Evolutionary conservation across 2,888 invertebrate species (phyloP).

Genomic region (Terebella lapidaria): DNA sequence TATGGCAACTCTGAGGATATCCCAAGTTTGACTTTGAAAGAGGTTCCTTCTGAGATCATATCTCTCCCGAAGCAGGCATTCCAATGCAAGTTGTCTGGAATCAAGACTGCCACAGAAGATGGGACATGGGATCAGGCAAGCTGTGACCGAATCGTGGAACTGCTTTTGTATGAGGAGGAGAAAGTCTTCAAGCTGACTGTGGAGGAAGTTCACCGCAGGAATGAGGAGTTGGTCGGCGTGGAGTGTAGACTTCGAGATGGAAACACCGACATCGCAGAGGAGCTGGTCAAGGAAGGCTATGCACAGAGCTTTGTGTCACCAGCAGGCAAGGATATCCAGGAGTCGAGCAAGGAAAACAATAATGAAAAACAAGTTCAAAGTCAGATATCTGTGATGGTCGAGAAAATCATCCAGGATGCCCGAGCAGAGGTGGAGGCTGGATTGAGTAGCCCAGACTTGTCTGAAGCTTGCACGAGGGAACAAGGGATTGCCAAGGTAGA

Average conservation of each 20-base stretch:
- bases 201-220: background rate
- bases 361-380: too few species aligned
- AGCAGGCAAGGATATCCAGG: background rate
- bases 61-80: slow-evolving; percentile 3
- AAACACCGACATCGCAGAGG: background rate
- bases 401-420: background rate
- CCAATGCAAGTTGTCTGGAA: background rate
- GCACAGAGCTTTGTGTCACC: background rate
- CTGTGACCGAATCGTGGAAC: slow-evolving; percentile 4
- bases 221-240: background rate
- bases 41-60: background rate
- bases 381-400: too few species aligned
- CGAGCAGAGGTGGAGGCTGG: background rate
- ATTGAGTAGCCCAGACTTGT: background rate
- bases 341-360: background rate
- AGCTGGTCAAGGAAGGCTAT: slow-evolving; percentile 5
- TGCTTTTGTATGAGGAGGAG: background rate
- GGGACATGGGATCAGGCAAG: slow-evolving; percentile 1
- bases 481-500: too few species aligned
- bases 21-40: background rate
- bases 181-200: background rate
- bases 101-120: background rate
- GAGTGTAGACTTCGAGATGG: background rate
- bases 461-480: background rate
- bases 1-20: slow-evolving; percentile 1